Conservation (phyloP, 1,140 invertebrate genomes). For the Hydropsyche tenuis region DNA sequence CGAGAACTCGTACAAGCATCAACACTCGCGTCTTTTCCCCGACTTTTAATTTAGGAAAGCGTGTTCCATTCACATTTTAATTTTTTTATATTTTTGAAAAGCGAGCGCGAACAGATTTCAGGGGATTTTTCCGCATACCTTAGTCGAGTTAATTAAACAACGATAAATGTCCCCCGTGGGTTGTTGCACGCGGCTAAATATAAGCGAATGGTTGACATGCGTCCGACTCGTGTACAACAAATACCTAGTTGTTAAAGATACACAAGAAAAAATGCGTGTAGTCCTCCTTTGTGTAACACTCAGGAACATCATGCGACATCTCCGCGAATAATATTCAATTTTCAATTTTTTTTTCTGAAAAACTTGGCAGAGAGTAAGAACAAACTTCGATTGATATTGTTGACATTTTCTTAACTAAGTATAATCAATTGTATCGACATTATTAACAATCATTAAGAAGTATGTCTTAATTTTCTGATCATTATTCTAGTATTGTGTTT, state of each 20-base stretch:
- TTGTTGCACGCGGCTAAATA: background rate
- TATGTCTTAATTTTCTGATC: too few species aligned
- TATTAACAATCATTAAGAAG: too few species aligned
- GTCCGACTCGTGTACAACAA: conserved; percentile 11
- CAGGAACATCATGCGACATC: background rate
- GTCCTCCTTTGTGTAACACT: background rate
- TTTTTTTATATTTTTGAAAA: background rate
- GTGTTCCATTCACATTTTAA: too few species aligned
- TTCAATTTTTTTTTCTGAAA: background rate
- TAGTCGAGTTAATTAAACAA: conserved; percentile 15
- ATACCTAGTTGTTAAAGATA: conserved; percentile 14
- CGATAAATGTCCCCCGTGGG: conserved; percentile 17
- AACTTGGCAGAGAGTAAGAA: background rate
- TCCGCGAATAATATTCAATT: background rate
- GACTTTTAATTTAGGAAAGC: too few species aligned
- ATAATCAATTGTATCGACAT: too few species aligned
- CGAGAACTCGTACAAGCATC: too few species aligned
- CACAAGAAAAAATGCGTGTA: background rate
- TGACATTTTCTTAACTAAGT: background rate
- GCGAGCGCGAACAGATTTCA: conserved; percentile 11
- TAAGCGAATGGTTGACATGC: background rate
- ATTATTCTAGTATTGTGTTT: too few species aligned
- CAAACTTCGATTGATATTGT: background rate
- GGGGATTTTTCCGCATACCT: conserved; percentile 20
- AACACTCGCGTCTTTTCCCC: too few species aligned